Conservation (phyloP, 2,113 vertebrate genomes). For the Craseonycteris thonglongyai region DNA sequence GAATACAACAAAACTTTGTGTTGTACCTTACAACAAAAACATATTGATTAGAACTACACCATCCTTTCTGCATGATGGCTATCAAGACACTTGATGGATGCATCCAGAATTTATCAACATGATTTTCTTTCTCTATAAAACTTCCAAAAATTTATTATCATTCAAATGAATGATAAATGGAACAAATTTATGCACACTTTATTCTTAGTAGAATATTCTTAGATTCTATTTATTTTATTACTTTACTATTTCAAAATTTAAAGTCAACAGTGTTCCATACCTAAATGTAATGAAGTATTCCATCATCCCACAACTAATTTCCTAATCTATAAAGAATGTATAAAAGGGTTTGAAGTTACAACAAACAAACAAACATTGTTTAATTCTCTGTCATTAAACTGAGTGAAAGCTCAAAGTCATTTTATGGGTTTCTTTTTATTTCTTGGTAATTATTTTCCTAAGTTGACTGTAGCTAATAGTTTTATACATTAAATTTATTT, state of each 20-base stretch:
- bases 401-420: not conserved
- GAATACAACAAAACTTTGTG: conserved; percentile 16
- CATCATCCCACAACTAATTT: not conserved
- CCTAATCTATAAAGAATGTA: not conserved
- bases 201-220: not conserved
- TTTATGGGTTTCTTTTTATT: not conserved
- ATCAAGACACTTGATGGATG: too few species aligned
- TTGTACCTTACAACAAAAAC: conserved; percentile 50
- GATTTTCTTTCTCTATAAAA: conserved; percentile 29
- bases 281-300: not conserved
- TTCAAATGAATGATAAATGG: conserved; percentile 7
- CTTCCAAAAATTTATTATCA: not conserved
- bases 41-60: conserved; percentile 64
- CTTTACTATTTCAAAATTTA: not conserved
- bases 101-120: not conserved
- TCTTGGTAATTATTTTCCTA: too few species aligned
- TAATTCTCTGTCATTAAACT: not conserved
- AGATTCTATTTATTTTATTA: not conserved
- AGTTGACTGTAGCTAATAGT: not conserved
- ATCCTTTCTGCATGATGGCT: not conserved
- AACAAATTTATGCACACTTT: not conserved
- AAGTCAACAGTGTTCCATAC: not conserved
- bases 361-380: too few species aligned
- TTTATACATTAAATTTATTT: not conserved
- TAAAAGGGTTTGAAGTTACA: not conserved